Percentiles rank a stretch among this genome's conserved stretches.
Evolutionary conservation across 2,113 vertebrate genomes (phyloP).

Genomic region (Embiotoca jacksoni): DNA sequence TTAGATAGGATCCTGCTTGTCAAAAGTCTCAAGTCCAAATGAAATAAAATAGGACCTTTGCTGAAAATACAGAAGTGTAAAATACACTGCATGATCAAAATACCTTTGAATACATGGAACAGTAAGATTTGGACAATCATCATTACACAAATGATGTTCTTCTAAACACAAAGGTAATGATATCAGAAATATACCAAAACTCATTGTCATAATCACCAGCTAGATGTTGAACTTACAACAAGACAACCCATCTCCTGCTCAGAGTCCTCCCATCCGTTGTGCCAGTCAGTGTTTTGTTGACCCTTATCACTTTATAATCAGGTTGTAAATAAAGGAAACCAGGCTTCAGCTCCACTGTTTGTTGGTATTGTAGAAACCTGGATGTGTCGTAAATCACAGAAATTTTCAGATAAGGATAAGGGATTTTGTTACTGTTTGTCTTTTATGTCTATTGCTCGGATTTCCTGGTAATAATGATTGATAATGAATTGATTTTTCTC

Average conservation of each 20-base stretch:
- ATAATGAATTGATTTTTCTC: too few species aligned
- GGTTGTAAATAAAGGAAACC: constrained; percentile 7
- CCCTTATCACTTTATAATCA: background rate
- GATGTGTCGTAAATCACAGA: background rate
- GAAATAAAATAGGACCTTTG: too few species aligned
- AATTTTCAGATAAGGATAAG: background rate
- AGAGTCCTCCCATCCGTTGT: background rate
- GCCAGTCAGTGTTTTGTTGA: background rate
- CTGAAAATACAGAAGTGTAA: background rate
- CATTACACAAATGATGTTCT: background rate
- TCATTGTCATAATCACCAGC: background rate
- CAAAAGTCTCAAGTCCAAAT: too few species aligned
- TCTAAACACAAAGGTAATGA: background rate
- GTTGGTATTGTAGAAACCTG: background rate
- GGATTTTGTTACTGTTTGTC: background rate
- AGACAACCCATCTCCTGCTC: background rate
- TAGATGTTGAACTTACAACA: background rate
- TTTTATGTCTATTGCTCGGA: background rate
- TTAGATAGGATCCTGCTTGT: too few species aligned
- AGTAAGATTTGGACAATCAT: background rate
- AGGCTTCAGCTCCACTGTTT: background rate
- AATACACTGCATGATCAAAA: background rate
- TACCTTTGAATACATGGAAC: background rate
- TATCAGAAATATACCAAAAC: too few species aligned
- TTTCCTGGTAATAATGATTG: background rate